A percentile compares a stretch with the other conserved stretches of the same genome.
These are phyloP conservation scores for Crypturellus tataupa DNA, from an alignment of 2,797 vertebrate species.

Conservation along the genomic window DNA sequence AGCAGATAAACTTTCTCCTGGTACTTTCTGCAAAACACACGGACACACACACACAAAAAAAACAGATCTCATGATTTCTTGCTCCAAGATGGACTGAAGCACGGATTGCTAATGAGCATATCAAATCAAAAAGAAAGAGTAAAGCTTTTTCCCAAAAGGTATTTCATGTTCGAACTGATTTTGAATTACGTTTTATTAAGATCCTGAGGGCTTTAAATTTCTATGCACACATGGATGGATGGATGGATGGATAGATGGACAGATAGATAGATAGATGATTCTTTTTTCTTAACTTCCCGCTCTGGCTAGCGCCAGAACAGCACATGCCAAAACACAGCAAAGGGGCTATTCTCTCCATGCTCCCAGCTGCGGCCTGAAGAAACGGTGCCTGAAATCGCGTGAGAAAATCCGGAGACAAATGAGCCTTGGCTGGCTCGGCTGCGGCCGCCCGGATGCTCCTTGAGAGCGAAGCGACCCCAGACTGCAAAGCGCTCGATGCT, in stretches of 20 bases:
- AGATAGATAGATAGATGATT: background rate
- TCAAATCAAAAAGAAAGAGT: background rate
- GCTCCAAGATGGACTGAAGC: background rate
- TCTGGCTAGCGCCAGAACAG: slow-evolving; percentile 15
- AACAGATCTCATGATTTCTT: background rate
- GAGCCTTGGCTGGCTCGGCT: slow-evolving; percentile 52
- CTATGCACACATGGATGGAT: background rate
- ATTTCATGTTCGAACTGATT: background rate
- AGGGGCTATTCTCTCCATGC: slow-evolving; percentile 18
- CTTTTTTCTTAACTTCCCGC: background rate
- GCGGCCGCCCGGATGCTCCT: background rate
- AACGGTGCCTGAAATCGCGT: slow-evolving; percentile 41
- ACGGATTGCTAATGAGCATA: background rate
- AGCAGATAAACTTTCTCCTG: slow-evolving; percentile 29
- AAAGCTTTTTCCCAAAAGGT: background rate
- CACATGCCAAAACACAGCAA: slow-evolving; percentile 6
- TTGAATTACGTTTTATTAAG: background rate
- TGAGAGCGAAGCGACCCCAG: slow-evolving; percentile 49
- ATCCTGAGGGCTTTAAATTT: background rate
- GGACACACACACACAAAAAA: too few species aligned
- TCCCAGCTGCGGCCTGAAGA: slow-evolving; percentile 53
- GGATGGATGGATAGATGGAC: background rate
- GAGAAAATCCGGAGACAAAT: slow-evolving; percentile 64
- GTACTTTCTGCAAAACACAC: slow-evolving; percentile 19
- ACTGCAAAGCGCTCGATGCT: slow-evolving; percentile 53